Percentiles rank a stretch among this genome's conserved stretches.
Conservation (phyloP, 2,888 invertebrate genomes). For the Allolobophora icterica region DNA sequence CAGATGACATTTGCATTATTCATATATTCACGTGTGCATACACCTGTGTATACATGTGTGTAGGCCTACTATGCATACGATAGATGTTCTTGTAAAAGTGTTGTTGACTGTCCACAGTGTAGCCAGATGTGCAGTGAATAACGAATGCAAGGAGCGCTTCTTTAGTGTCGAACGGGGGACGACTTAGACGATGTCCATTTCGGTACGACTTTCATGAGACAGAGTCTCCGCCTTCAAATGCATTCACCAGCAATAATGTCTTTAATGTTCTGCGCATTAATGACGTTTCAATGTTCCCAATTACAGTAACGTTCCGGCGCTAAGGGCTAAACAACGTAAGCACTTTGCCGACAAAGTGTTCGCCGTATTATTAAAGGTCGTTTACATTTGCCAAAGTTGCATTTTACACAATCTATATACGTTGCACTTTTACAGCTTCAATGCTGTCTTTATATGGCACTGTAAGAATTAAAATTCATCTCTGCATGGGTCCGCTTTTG, state of each 20-base stretch:
- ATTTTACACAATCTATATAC: neutral
- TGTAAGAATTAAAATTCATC: neutral
- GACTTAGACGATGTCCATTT: neutral
- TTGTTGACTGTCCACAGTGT: neutral
- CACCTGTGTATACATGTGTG: too few relatives aligned
- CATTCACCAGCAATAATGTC: neutral
- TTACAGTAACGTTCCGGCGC: neutral
- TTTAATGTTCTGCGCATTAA: slow-evolving; percentile 17
- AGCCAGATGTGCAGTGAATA: neutral
- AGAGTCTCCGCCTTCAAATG: neutral
- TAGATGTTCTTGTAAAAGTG: neutral
- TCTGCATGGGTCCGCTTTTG: neutral
- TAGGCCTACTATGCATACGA: neutral
- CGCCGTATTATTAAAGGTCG: neutral
- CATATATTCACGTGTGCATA: too few relatives aligned
- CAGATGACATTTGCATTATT: too few relatives aligned
- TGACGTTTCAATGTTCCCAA: neutral
- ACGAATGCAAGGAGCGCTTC: neutral
- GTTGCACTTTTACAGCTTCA: neutral
- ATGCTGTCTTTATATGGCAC: neutral
- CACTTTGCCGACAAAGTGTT: neutral
- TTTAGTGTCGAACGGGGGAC: neutral
- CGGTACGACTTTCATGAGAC: neutral
- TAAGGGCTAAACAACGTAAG: neutral
- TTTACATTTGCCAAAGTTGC: neutral